Conservation (phyloP, 2,797 vertebrate species). For the Sebastes steindachneri region DNA sequence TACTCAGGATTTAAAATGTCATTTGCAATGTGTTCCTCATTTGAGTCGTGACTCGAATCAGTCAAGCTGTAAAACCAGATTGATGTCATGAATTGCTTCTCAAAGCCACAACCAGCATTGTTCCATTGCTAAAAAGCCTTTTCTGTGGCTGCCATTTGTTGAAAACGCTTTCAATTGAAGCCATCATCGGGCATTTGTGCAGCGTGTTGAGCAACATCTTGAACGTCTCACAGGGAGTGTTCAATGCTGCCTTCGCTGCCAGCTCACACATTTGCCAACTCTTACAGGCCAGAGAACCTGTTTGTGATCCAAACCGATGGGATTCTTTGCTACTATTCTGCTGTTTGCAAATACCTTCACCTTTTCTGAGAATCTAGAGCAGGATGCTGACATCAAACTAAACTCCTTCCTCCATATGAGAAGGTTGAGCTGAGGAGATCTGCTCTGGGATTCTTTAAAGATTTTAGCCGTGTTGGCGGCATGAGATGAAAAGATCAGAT, state of each 20-base stretch:
- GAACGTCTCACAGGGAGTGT: not conserved
- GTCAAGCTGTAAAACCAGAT: not conserved
- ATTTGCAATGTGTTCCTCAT: not conserved
- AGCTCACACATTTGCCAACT: not conserved
- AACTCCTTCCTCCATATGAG: not conserved
- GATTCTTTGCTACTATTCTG: not conserved
- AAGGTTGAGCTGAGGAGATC: not conserved
- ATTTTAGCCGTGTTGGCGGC: not conserved
- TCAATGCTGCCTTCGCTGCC: not conserved
- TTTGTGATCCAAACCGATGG: not conserved
- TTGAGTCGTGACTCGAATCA: not conserved
- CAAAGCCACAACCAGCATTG: not conserved
- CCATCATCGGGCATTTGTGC: not conserved
- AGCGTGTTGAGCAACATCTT: not conserved
- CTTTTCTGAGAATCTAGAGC: constrained; percentile 1
- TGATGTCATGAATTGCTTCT: not conserved
- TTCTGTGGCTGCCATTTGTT: not conserved
- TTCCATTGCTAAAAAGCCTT: not conserved
- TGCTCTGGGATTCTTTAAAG: not conserved
- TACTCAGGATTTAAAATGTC: not conserved
- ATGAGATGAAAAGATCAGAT: not conserved
- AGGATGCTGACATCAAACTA: not conserved
- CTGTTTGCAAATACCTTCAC: not conserved
- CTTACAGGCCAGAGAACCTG: constrained; percentile 2
- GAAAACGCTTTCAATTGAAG: not conserved